Conservation (phyloP, 2,888 invertebrate genomes). For the Acheta domesticus region DNA sequence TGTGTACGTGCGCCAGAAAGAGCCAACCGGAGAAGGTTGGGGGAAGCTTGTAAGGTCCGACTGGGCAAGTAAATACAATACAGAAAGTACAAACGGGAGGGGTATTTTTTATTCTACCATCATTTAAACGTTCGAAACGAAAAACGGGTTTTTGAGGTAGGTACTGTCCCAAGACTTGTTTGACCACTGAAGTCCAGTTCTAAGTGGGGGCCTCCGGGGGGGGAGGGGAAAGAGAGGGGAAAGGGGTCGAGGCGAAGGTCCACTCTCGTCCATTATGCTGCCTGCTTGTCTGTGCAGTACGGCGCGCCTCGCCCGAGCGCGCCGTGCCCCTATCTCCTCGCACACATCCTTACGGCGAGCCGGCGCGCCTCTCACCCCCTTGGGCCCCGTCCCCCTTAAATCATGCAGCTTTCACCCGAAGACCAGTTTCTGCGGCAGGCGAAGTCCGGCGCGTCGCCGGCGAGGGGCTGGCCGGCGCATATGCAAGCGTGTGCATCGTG, state of each 20-base stretch:
- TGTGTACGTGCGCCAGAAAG: background rate
- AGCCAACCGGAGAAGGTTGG: conserved; percentile 18
- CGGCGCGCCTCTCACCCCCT: conserved; percentile 1
- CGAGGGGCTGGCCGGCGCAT: background rate
- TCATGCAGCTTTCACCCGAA: conserved; percentile 7
- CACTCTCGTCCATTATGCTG: conserved; percentile 18
- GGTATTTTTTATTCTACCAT: conserved; percentile 25
- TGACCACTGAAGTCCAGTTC: conserved; percentile 34
- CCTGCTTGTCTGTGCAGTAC: background rate
- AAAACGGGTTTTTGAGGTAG: conserved; percentile 33
- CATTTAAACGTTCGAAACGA: conserved; percentile 26
- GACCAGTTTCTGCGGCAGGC: background rate
- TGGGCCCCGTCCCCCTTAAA: conserved; percentile 3
- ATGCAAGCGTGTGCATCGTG: background rate
- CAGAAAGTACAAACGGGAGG: conserved; percentile 23
- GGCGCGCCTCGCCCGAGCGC: background rate
- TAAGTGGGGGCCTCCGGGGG: background rate
- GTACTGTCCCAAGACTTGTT: conserved; percentile 32
- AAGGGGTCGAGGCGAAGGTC: background rate
- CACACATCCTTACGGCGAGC: background rate
- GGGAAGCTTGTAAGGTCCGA: conserved; percentile 27
- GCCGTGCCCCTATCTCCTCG: background rate
- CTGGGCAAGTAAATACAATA: conserved; percentile 31
- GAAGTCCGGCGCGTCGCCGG: background rate
- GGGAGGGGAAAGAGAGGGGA: background rate